These are phyloP conservation scores for Darevskia mixta DNA, from an alignment of 2,797 vertebrate species.

Conservation along the genomic window DNA sequence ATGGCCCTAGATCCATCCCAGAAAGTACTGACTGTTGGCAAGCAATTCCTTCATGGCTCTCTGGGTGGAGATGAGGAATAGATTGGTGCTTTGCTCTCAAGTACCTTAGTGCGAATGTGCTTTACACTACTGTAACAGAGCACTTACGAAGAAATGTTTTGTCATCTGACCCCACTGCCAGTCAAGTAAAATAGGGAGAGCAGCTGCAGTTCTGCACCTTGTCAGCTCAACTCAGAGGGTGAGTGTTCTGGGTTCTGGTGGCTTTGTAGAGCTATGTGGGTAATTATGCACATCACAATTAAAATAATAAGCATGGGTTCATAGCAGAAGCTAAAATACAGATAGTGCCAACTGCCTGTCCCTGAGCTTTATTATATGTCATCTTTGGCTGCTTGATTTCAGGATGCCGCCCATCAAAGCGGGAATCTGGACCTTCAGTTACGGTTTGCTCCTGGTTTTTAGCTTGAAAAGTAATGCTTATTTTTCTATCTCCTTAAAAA, in stretches of 20 bases:
- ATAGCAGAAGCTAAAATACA: constrained; percentile 68
- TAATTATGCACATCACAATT: constrained; percentile 72
- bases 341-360: constrained; percentile 52
- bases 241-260: constrained; percentile 23
- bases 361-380: constrained; percentile 60
- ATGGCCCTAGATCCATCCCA: neutral
- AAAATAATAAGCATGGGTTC: constrained; percentile 71
- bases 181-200: neutral
- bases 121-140: neutral
- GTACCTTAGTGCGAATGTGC: neutral
- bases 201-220: neutral
- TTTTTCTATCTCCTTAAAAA: neutral
- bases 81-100: neutral
- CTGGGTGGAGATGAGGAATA: neutral
- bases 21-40: neutral
- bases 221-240: neutral
- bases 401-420: accelerated
- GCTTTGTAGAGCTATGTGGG: constrained; percentile 65
- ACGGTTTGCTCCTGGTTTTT: accelerated
- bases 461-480: neutral
- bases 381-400: constrained; percentile 60
- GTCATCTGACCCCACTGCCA: neutral
- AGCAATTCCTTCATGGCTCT: neutral
- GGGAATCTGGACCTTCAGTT: neutral
- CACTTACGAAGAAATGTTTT: neutral